Conservation (phyloP, 1,140 invertebrate genomes). For the Diuraphis noxia region DNA sequence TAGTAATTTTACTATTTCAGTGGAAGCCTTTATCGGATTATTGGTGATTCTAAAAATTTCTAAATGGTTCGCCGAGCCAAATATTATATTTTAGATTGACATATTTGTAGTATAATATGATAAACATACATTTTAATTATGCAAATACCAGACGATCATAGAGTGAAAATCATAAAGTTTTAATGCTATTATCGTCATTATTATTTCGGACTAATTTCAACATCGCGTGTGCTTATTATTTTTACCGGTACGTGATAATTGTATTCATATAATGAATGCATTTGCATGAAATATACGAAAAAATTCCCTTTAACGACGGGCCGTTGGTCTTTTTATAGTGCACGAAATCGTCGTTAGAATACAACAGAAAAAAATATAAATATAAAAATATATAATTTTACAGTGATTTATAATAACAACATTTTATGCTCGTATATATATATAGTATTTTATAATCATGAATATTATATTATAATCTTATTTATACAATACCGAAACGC, state of each 20-base stretch:
- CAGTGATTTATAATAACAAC: background rate
- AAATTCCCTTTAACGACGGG: background rate
- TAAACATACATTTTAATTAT: too few relatives aligned
- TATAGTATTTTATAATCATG: background rate
- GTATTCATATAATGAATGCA: background rate
- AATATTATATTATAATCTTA: background rate
- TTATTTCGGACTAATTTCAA: background rate
- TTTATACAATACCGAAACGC: background rate
- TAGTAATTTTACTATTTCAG: too few relatives aligned
- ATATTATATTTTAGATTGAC: too few relatives aligned
- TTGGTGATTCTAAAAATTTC: too few relatives aligned
- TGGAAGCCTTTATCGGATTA: too few relatives aligned
- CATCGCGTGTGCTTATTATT: background rate
- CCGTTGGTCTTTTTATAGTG: background rate
- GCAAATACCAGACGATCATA: background rate
- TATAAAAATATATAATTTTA: background rate
- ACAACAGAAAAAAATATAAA: background rate
- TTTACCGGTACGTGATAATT: background rate
- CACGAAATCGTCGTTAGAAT: background rate
- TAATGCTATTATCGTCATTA: background rate
- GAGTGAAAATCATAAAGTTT: background rate
- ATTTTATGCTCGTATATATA: background rate
- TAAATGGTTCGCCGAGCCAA: too few relatives aligned
- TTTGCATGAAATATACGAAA: background rate
- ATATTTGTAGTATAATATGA: too few relatives aligned